phyloP scores from a whole-genome alignment of 2,797 vertebrate genomes.

The Buphagus erythrorhynchus region DNA sequence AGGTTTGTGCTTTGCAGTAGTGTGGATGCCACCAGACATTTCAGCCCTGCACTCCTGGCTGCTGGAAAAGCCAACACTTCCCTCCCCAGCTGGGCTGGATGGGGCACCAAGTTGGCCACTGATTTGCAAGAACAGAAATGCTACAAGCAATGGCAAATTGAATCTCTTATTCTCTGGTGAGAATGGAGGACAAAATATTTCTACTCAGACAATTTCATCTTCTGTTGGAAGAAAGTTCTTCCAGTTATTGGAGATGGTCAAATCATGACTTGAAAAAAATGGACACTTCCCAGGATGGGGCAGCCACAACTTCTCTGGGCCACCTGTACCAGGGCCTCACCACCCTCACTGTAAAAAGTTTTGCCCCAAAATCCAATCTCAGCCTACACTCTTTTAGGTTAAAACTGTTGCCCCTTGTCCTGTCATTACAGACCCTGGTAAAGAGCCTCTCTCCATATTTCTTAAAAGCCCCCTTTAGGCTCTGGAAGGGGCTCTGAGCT shows the following conservation, averaged over 20 bases:
- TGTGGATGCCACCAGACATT: background rate
- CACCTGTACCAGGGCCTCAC: background rate
- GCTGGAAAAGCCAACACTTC: background rate
- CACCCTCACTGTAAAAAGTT: fast-evolving
- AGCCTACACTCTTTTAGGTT: fast-evolving
- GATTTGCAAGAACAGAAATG: background rate
- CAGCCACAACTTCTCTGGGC: background rate
- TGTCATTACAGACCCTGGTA: background rate
- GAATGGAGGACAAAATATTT: background rate
- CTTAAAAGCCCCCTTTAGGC: background rate
- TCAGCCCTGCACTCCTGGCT: background rate
- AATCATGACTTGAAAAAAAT: background rate
- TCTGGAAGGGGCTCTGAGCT: background rate
- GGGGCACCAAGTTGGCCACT: background rate
- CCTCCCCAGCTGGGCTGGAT: background rate
- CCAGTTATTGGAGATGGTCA: background rate
- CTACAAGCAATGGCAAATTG: background rate
- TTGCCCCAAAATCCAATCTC: background rate
- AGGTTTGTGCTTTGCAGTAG: background rate
- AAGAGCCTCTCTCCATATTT: background rate
- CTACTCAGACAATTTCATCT: background rate
- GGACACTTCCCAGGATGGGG: background rate
- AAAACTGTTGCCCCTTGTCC: background rate
- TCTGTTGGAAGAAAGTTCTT: background rate
- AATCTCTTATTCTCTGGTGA: background rate